Base-by-base conservation (phyloP, 1,140 invertebrate genomes). In the Dolichoris vasculosae region DNA sequence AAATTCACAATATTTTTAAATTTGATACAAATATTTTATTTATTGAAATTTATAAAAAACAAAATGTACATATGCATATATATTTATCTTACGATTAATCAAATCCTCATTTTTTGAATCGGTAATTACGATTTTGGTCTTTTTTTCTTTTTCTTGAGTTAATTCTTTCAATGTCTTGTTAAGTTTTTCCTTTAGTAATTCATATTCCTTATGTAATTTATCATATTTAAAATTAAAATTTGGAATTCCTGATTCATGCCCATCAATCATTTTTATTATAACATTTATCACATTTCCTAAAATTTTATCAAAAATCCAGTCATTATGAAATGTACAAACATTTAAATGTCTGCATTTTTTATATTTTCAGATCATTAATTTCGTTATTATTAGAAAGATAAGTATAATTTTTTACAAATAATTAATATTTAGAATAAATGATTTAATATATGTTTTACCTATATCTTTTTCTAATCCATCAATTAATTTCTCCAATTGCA, bases 381-480 rank as follows among this genome's bases (percentile, higher is more conserved):
- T 51, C 2, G 48, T 7, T 13, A 46, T 46, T 46, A 6, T 46
- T 46, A 46, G 43, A 46, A 46, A 46, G 13, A 46, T 46, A 46
- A n/a, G 43, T 46, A 46, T 46, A 15, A 51, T 51, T 51, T 51
- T 51, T 51, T 2, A 51, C 48, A 51, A 17, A 51, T 17, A 7
- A 51, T 17, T 59, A 26, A 59, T 59, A 26, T 43, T 43, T 26
- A 43, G 40, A 32, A 73, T 8, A 67, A 3, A 46, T n/a, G 43
- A 75, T 30, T 40, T 48, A 86, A 83, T 2, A 73, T 30, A 17
- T 38, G 4, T 73, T 81, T 89, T 94, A 96, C 96, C 95, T 88
- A 97, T 96, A 94, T 97, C 96, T 90, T 94, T 95, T 91, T 97
- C 96, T 87, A 97, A 93, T 69, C 97, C 96, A 78, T 96, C 95